Conservation (phyloP, 2,888 invertebrate species). For the Drosophila eohydei region DNA sequence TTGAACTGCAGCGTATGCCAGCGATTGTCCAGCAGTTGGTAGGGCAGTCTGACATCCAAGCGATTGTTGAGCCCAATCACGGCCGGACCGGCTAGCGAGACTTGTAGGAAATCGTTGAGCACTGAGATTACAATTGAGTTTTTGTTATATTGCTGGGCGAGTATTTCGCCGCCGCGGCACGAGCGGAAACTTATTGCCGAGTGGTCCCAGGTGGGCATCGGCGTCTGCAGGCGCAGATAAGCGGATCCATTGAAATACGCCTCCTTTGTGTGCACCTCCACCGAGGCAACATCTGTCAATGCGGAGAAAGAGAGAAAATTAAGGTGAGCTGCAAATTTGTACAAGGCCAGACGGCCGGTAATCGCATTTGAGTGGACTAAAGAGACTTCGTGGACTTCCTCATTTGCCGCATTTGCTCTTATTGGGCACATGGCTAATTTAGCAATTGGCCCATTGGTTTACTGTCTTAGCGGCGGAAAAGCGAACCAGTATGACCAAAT, state of each 20-base stretch:
- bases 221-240: slow-evolving; percentile 89
- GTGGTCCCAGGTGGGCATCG: slow-evolving; percentile 91
- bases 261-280: slow-evolving; percentile 87
- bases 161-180: slow-evolving; percentile 90
- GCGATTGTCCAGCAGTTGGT: slow-evolving; percentile 90
- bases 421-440: slow-evolving; percentile 33
- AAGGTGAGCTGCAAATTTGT: slow-evolving; percentile 32
- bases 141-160: slow-evolving; percentile 89
- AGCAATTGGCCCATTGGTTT: slow-evolving; percentile 45
- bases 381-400: slow-evolving; percentile 58
- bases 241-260: slow-evolving; percentile 94
- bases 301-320: slow-evolving; percentile 44
- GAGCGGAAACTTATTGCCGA: slow-evolving; percentile 93
- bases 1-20: slow-evolving; percentile 88
- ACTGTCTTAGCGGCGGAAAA: slow-evolving; percentile 53
- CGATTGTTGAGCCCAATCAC: slow-evolving; percentile 86
- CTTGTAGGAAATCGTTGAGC: slow-evolving; percentile 87
- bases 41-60: slow-evolving; percentile 88
- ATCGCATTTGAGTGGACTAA: slow-evolving; percentile 65
- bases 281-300: slow-evolving; percentile 76
- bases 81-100: slow-evolving; percentile 85
- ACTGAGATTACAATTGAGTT: slow-evolving; percentile 88
- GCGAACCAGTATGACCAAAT: slow-evolving; percentile 71
- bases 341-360: slow-evolving; percentile 61
- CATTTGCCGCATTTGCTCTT: slow-evolving; percentile 41